These are phyloP conservation scores for Caenorhabditis imperialis DNA, from an alignment of 2,888 invertebrate species.

Conservation along the genomic window DNA sequence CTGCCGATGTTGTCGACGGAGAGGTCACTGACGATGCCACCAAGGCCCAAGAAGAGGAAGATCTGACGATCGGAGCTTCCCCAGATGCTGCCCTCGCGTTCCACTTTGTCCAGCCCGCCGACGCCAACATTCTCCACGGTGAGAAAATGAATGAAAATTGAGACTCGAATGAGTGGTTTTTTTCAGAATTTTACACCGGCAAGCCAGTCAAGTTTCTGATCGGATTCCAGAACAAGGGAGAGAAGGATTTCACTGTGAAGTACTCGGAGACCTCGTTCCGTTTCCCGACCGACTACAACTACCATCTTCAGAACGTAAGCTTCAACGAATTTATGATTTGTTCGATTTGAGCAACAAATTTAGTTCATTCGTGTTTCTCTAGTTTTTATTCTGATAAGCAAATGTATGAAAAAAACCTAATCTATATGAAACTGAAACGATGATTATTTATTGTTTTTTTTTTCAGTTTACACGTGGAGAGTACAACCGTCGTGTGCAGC, in stretches of 20 bases:
- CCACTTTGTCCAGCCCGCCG: conserved; percentile 83
- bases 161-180: too few species aligned
- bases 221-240: conserved; percentile 94
- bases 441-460: conserved; percentile 7
- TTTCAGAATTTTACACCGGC: conserved; percentile 89
- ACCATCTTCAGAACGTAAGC: conserved; percentile 91
- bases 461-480: conserved; percentile 88
- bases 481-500: conserved; percentile 90
- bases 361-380: not conserved
- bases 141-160: too few species aligned
- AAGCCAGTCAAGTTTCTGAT: conserved; percentile 93
- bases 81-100: conserved; percentile 92
- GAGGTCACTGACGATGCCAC: conserved; percentile 70
- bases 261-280: conserved; percentile 97
- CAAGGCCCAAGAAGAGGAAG: conserved; percentile 78
- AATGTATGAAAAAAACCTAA: too few species aligned
- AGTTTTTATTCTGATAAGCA: not conserved
- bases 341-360: not conserved
- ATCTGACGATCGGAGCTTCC: conserved; percentile 83
- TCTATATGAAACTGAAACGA: too few species aligned
- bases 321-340: not conserved
- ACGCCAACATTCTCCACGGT: conserved; percentile 81
- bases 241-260: conserved; percentile 91
- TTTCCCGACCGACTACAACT: conserved; percentile 98
- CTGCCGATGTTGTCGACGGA: conserved; percentile 71